phyloP scores from a whole-genome alignment of 1,140 invertebrate genomes.

The Schlechtendalia chinensis region DNA sequence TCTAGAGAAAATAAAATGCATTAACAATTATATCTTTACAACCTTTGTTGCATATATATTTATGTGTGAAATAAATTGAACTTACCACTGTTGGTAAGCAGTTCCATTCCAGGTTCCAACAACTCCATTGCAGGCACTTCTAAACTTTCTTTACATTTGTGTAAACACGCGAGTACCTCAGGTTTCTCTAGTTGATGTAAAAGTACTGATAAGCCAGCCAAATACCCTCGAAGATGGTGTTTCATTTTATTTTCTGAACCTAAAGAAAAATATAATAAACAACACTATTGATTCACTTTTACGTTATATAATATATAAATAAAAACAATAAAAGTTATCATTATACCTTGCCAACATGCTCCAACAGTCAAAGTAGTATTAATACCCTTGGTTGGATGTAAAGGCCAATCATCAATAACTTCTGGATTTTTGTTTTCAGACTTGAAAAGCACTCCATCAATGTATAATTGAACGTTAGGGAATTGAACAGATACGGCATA shows the following conservation, averaged over 20 bases:
- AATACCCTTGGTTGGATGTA: slow-evolving; percentile 89
- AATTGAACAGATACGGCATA: slow-evolving; percentile 91
- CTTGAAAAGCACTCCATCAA: slow-evolving; percentile 84
- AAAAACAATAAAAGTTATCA: slow-evolving; percentile 47
- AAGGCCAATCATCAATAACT: slow-evolving; percentile 99
- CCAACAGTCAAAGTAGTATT: slow-evolving; percentile 93
- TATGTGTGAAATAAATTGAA: not conserved
- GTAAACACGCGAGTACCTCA: slow-evolving; percentile 77
- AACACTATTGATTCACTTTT: not conserved
- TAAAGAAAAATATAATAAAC: slow-evolving; percentile 54
- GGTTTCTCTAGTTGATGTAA: slow-evolving; percentile 76
- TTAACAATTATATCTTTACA: not conserved
- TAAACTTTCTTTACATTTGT: slow-evolving; percentile 81
- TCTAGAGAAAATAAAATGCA: slow-evolving; percentile 60
- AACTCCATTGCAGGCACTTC: slow-evolving; percentile 75
- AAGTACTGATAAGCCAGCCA: slow-evolving; percentile 83
- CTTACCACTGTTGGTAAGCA: slow-evolving; percentile 65
- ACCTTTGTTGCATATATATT: slow-evolving; percentile 55
- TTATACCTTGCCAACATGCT: slow-evolving; percentile 91
- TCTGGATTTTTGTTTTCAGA: slow-evolving; percentile 85
- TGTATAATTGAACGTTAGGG: slow-evolving; percentile 80
- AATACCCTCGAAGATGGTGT: slow-evolving; percentile 82
- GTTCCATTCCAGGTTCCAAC: slow-evolving; percentile 72
- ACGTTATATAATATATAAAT: not conserved
- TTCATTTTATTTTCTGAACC: slow-evolving; percentile 83